A percentile compares a stretch with the other conserved stretches of the same genome.
Conservation (phyloP, 2,113 vertebrate genomes). For the Nerophis lumbriciformis region DNA sequence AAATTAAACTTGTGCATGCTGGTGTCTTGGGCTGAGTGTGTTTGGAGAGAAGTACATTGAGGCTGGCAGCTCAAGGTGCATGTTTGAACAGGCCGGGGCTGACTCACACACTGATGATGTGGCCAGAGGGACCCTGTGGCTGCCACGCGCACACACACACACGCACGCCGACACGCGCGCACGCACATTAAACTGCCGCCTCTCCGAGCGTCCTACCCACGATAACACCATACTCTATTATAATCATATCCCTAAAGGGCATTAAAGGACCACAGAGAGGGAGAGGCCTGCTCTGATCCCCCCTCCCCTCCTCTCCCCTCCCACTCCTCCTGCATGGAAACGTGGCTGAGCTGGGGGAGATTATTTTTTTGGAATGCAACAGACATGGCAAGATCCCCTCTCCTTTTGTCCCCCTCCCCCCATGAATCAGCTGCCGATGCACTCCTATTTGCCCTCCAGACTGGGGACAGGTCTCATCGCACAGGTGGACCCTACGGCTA, state of each 20-base stretch:
- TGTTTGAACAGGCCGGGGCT: conserved; percentile 68
- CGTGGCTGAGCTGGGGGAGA: conserved; percentile 67
- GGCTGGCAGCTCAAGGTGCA: conserved; percentile 64
- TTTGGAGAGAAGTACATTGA: conserved; percentile 44
- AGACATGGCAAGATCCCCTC: conserved; percentile 67
- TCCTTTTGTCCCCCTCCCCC: conserved; percentile 47
- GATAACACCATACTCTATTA: conserved; percentile 59
- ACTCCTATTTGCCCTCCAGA: conserved; percentile 64
- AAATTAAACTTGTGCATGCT: too few species aligned
- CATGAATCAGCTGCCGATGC: conserved; percentile 62
- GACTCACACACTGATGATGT: conserved; percentile 69
- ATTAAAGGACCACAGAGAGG: conserved; percentile 62
- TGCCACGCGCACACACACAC: conserved; percentile 40
- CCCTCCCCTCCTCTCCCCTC: conserved; percentile 22
- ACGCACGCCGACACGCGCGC: conserved; percentile 34
- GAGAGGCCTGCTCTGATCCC: conserved; percentile 63
- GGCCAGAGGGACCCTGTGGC: conserved; percentile 62
- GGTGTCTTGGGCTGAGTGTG: not conserved
- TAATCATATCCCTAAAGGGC: conserved; percentile 66
- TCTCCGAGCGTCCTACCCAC: conserved; percentile 55
- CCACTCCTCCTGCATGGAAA: conserved; percentile 57
- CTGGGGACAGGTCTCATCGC: conserved; percentile 69
- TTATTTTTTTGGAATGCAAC: conserved; percentile 72
- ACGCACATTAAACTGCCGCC: conserved; percentile 45
- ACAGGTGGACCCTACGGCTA: conserved; percentile 67